phyloP scores from a whole-genome alignment of 2,888 invertebrate genomes.

The Orthosia gracilis region DNA sequence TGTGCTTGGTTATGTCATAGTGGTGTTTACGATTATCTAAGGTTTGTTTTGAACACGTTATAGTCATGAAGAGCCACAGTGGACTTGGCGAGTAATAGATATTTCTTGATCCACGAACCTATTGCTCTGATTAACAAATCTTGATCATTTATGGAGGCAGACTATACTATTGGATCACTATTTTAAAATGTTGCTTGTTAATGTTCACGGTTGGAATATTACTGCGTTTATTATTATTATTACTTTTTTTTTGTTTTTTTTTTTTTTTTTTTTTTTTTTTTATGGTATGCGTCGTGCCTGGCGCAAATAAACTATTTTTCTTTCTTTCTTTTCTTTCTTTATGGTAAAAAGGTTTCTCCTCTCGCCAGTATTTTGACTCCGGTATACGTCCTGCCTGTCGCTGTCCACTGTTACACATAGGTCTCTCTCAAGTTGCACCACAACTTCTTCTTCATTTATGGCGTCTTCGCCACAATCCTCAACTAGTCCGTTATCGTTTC shows the following conservation, averaged over 20 bases:
- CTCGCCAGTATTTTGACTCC: background rate
- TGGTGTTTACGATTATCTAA: background rate
- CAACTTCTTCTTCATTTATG: background rate
- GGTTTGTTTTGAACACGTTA: background rate
- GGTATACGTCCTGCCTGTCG: background rate
- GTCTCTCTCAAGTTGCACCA: background rate
- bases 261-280: too few relatives aligned
- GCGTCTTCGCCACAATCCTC: background rate
- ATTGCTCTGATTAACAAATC: background rate
- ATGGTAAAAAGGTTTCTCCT: background rate
- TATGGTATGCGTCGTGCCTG: too few relatives aligned
- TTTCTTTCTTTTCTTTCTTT: too few relatives aligned
- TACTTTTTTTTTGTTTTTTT: too few relatives aligned
- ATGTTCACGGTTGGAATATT: fast-evolving
- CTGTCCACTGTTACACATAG: too few relatives aligned
- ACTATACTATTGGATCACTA: too few relatives aligned
- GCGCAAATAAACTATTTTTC: too few relatives aligned
- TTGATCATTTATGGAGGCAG: too few relatives aligned
- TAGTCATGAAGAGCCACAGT: background rate
- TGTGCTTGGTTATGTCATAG: slow-evolving; percentile 5
- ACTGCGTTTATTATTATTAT: too few relatives aligned
- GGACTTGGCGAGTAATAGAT: background rate
- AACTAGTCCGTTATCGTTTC: background rate
- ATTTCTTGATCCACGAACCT: background rate
- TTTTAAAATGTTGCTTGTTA: background rate